These are phyloP conservation scores for Larimichthys crocea DNA, from an alignment of 2,113 vertebrate genomes.

Conservation along the genomic window DNA sequence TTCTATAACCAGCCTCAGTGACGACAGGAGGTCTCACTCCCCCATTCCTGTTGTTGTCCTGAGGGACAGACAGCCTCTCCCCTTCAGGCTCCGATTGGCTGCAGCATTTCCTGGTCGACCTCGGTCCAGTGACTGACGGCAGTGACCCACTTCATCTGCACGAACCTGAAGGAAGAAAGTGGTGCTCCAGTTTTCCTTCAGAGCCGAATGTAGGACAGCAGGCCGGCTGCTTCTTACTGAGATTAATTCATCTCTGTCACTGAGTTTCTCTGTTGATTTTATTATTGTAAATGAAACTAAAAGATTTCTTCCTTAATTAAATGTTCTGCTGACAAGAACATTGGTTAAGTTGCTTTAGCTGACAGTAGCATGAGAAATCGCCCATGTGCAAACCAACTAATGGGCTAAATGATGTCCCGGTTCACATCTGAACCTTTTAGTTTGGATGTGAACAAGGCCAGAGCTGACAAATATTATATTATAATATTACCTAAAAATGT, in stretches of 20 bases:
- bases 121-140: slow-evolving; percentile 16
- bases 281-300: not conserved
- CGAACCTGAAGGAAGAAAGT: slow-evolving; percentile 7
- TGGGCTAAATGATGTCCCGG: not conserved
- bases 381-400: not conserved
- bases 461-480: not conserved
- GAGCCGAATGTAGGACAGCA: slow-evolving; percentile 45
- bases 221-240: not conserved
- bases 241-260: not conserved
- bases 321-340: not conserved
- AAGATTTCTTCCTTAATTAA: not conserved
- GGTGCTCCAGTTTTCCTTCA: slow-evolving; percentile 52
- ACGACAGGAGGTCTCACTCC: slow-evolving; percentile 14
- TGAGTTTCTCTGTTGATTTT: not conserved
- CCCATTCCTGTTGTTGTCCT: slow-evolving; percentile 4
- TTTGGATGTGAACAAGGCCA: not conserved
- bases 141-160: slow-evolving; percentile 47
- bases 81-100: slow-evolving; percentile 32
- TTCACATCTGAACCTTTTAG: slow-evolving; percentile 5
- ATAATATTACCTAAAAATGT: not conserved
- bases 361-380: not conserved
- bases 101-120: slow-evolving; percentile 11
- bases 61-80: not conserved
- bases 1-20: not conserved
- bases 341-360: not conserved